Conservation (phyloP, 2,797 vertebrate species). For the Premnoplex brunnescens region DNA sequence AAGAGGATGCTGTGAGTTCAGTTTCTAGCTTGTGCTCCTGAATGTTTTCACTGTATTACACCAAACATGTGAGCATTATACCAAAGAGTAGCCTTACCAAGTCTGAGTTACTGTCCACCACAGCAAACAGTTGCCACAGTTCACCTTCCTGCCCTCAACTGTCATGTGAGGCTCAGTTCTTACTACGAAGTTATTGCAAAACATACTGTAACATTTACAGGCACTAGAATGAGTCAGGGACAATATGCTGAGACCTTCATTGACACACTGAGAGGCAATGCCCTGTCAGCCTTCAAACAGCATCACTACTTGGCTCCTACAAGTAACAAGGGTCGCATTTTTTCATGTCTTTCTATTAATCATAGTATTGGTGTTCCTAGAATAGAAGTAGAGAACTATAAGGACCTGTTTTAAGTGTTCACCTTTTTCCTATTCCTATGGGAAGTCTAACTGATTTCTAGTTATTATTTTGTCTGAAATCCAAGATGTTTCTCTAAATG, state of each 20-base stretch:
- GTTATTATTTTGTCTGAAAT: not conserved
- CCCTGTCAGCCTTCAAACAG: not conserved
- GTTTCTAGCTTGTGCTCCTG: not conserved
- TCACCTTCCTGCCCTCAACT: not conserved
- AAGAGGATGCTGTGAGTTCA: slow-evolving; percentile 85
- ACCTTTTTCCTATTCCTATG: not conserved
- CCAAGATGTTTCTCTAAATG: not conserved
- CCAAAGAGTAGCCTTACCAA: not conserved
- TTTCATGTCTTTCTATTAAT: not conserved
- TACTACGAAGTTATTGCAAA: not conserved
- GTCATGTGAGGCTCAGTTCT: not conserved
- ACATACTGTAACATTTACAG: not conserved
- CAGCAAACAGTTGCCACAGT: not conserved
- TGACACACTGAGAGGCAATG: not conserved
- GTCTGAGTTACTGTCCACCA: not conserved
- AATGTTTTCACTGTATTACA: not conserved
- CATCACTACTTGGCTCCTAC: not conserved
- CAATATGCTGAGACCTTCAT: not conserved
- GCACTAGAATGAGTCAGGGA: not conserved
- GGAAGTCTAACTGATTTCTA: not conserved
- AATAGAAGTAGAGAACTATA: not conserved
- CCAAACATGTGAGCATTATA: not conserved
- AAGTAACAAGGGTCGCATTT: not conserved
- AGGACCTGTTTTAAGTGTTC: not conserved
- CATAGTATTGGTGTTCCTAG: not conserved